Evolutionary conservation across 1,140 invertebrate genomes (phyloP).

Genomic region (Meteorus sp.): DNA sequence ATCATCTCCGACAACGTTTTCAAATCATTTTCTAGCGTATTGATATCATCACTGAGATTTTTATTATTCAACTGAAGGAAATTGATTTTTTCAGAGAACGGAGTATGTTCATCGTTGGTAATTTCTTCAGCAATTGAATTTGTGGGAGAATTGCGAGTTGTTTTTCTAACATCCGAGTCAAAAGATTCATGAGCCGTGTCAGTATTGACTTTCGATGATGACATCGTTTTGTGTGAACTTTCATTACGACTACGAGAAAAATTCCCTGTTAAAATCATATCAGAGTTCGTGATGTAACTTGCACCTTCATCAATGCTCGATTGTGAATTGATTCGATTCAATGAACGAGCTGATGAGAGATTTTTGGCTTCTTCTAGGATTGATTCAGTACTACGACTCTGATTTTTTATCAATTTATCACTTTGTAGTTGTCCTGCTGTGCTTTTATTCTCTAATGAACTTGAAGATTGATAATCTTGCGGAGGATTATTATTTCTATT

Average conservation of each 20-base stretch:
- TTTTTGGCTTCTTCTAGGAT: constrained; percentile 27
- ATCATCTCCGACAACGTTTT: constrained; percentile 53
- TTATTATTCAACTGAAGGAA: constrained; percentile 49
- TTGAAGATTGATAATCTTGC: constrained; percentile 18
- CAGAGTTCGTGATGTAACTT: no score
- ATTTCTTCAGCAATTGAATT: constrained; percentile 4
- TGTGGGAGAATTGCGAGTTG: neutral
- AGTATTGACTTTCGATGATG: no score
- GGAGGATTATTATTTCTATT: neutral
- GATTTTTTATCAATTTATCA: neutral
- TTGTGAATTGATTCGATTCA: neutral
- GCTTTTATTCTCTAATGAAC: constrained; percentile 13
- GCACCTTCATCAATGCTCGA: neutral
- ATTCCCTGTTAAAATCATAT: no score
- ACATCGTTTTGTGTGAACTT: no score
- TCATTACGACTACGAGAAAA: no score
- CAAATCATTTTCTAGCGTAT: constrained; percentile 50
- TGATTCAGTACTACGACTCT: constrained; percentile 27
- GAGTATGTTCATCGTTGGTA: constrained; percentile 12
- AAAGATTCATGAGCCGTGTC: no score
- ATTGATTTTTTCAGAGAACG: constrained; percentile 41
- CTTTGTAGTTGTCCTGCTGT: constrained; percentile 8
- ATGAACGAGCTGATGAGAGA: neutral
- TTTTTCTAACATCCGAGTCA: no score
- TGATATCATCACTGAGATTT: constrained; percentile 52